phyloP scores from a whole-genome alignment of 2,888 invertebrate genomes.

The Platycheirus rosarum region DNA sequence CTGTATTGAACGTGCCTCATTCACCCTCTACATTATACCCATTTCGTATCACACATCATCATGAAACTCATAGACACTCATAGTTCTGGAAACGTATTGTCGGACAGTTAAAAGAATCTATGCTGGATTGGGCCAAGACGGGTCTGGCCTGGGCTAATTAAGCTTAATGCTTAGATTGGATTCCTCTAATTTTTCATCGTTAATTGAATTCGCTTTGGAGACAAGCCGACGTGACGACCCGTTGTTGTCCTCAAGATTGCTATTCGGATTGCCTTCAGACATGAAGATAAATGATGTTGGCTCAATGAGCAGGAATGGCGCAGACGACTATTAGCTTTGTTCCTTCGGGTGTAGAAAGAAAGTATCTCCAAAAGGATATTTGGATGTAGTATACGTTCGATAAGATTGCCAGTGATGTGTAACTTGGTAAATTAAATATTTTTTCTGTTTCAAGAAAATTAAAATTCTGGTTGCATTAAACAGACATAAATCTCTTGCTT shows the following conservation, averaged over 20 bases:
- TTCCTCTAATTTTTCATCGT: constrained; percentile 57
- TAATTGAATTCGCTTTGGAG: constrained; percentile 54
- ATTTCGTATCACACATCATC: constrained; percentile 27
- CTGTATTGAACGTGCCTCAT: constrained; percentile 25
- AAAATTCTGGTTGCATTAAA: no score
- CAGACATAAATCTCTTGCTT: no score
- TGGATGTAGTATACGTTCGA: no score
- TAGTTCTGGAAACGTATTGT: constrained; percentile 27
- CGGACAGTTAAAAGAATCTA: constrained; percentile 23
- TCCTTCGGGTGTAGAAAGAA: no score
- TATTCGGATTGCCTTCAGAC: neutral
- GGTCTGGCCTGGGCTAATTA: constrained; percentile 19
- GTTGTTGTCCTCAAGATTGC: neutral
- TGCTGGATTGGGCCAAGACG: neutral
- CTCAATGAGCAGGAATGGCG: neutral
- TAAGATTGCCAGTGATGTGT: no score
- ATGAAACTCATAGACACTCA: constrained; percentile 33
- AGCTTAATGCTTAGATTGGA: constrained; percentile 52
- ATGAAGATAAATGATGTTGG: neutral
- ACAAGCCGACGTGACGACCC: constrained; percentile 18
- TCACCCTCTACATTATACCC: constrained; percentile 18
- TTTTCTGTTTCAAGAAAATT: no score
- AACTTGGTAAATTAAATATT: no score
- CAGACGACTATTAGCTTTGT: neutral
- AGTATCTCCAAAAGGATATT: no score